Percentiles rank a stretch among this genome's conserved stretches.
These are phyloP conservation scores for Micrasema longulum DNA, from an alignment of 1,140 invertebrate species.

Conservation along the genomic window DNA sequence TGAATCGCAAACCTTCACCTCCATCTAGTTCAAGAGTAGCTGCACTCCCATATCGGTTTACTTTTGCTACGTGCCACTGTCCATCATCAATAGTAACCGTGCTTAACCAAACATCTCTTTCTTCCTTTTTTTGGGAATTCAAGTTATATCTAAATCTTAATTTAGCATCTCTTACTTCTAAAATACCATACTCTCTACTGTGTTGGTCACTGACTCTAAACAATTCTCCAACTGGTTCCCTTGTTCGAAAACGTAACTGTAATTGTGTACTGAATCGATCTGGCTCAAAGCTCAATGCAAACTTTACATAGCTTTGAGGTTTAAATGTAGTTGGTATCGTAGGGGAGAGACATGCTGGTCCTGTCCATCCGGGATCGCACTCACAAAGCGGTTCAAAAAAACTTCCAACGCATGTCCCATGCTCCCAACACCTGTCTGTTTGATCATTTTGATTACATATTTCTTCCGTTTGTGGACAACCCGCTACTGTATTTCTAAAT, in stretches of 20 bases:
- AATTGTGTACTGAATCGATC: conserved; percentile 73
- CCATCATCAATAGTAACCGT: conserved; percentile 75
- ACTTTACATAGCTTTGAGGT: conserved; percentile 76
- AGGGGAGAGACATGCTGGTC: conserved; percentile 69
- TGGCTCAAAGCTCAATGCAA: conserved; percentile 75
- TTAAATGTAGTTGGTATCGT: conserved; percentile 73
- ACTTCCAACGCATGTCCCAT: conserved; percentile 75
- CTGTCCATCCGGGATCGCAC: conserved; percentile 75
- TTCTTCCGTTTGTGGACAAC: conserved; percentile 72
- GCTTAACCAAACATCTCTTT: conserved; percentile 71
- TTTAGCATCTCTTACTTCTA: conserved; percentile 73
- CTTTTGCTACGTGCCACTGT: conserved; percentile 77
- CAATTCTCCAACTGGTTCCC: conserved; percentile 73
- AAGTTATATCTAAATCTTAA: conserved; percentile 74
- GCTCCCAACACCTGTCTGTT: conserved; percentile 67
- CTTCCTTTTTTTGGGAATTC: conserved; percentile 71
- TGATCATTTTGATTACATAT: conserved; percentile 67
- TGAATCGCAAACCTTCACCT: conserved; percentile 78
- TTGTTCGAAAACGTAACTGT: conserved; percentile 76
- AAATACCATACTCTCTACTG: conserved; percentile 74
- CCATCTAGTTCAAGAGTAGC: conserved; percentile 76
- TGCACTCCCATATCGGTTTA: conserved; percentile 73
- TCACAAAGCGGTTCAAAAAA: conserved; percentile 72
- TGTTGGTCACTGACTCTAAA: conserved; percentile 75
- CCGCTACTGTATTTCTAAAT: conserved; percentile 67